These are phyloP conservation scores for Brachionus asplanchnoidis DNA, from an alignment of 1,140 invertebrate species.

Conservation along the genomic window DNA sequence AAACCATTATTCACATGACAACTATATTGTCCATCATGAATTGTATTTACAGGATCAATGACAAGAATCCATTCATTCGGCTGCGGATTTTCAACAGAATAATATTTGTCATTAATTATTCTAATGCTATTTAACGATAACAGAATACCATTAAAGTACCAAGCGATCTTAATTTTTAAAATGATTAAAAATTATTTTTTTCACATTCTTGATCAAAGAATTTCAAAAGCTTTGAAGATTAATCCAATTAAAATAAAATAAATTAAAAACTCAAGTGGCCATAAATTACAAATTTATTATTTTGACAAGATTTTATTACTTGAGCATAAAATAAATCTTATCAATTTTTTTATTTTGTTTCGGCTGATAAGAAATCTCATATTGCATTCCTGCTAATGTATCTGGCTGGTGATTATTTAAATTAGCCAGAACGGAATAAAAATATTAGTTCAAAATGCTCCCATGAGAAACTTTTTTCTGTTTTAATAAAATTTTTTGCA, in stretches of 20 bases:
- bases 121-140: slow-evolving; percentile 9
- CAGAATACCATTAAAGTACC: slow-evolving; percentile 36
- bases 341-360: not conserved
- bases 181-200: not conserved
- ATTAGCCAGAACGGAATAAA: not conserved
- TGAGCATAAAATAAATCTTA: not conserved
- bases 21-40: slow-evolving; percentile 22
- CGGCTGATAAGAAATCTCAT: not conserved
- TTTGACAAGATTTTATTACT: slow-evolving; percentile 26
- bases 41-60: slow-evolving; percentile 20
- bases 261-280: slow-evolving; percentile 17
- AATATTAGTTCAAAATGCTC: not conserved
- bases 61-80: slow-evolving; percentile 20
- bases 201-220: not conserved
- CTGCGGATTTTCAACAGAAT: not conserved
- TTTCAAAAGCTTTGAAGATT: not conserved
- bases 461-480: not conserved
- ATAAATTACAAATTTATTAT: slow-evolving; percentile 34
- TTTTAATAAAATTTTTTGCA: not conserved
- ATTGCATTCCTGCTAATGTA: not conserved
- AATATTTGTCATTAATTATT: slow-evolving; percentile 34
- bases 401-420: not conserved
- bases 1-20: slow-evolving; percentile 24
- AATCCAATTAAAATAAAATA: not conserved
- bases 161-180: slow-evolving; percentile 28